phyloP scores from a whole-genome alignment of 1,140 invertebrate species.

The Calephelis virginiensis region DNA sequence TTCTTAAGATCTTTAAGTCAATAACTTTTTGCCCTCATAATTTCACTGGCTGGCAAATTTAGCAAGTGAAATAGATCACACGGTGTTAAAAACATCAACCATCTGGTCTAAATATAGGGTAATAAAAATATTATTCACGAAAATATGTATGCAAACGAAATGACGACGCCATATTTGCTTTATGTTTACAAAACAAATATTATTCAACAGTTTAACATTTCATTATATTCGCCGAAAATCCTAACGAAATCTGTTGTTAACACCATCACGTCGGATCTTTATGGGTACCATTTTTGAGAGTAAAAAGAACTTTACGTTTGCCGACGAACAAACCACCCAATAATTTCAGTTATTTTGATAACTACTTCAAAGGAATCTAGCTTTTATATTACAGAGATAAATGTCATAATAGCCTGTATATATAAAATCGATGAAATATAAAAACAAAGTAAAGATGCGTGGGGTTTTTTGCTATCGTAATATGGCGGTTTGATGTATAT shows the following conservation, averaged over 20 bases:
- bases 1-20: too few species aligned
- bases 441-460: neutral
- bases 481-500: conserved; percentile 4
- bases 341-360: conserved; percentile 2
- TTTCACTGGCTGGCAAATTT: too few species aligned
- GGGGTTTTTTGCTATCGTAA: neutral
- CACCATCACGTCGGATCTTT: conserved; percentile 18
- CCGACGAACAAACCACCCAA: conserved; percentile 13
- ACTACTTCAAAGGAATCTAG: neutral
- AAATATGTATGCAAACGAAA: too few species aligned
- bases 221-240: conserved; percentile 3
- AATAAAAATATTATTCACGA: too few species aligned
- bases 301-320: conserved; percentile 19
- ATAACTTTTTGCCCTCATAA: too few species aligned
- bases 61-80: too few species aligned
- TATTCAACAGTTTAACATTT: conserved; percentile 4
- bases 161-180: too few species aligned
- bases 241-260: conserved; percentile 18
- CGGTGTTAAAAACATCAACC: too few species aligned
- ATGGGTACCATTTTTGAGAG: conserved; percentile 11
- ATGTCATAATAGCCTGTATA: neutral
- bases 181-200: neutral
- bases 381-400: neutral
- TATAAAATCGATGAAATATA: conserved; percentile 2
- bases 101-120: too few species aligned